Percentiles rank a stretch among this genome's conserved stretches.
Evolutionary conservation across 2,113 vertebrate species (phyloP).

Genomic region (Mola mola): DNA sequence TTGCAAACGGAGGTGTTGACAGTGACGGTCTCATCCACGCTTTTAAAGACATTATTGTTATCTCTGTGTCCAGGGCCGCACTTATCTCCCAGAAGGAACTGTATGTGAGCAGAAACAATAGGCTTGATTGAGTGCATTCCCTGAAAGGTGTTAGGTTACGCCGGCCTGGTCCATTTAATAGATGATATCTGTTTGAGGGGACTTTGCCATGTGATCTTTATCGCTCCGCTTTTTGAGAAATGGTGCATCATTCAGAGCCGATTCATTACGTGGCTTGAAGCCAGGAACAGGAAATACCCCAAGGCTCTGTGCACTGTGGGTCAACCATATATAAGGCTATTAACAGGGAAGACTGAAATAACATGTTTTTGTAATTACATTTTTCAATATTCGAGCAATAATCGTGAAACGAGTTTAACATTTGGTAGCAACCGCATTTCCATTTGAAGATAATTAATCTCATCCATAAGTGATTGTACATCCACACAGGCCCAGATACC

Average conservation of each 20-base stretch:
- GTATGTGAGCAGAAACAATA: conserved; percentile 85
- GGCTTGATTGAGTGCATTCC: conserved; percentile 85
- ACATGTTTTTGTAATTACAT: too few relatives aligned
- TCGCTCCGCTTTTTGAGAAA: conserved; percentile 60
- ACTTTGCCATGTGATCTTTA: conserved; percentile 60
- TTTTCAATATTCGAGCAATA: too few relatives aligned
- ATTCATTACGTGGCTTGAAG: conserved; percentile 50
- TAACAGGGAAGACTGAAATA: not conserved
- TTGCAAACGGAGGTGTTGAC: conserved; percentile 68
- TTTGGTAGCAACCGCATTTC: conserved; percentile 16
- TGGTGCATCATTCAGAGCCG: conserved; percentile 55
- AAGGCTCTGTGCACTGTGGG: conserved; percentile 2
- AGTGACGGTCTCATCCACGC: conserved; percentile 71
- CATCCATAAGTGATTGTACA: conserved; percentile 44
- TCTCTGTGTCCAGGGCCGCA: conserved; percentile 70
- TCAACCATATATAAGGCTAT: not conserved
- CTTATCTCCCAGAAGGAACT: conserved; percentile 84
- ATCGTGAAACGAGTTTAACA: too few relatives aligned
- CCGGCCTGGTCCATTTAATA: conserved; percentile 71
- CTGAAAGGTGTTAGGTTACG: conserved; percentile 81
- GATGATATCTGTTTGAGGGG: conserved; percentile 73
- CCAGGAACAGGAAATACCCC: conserved; percentile 54
- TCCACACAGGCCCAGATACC: conserved; percentile 28
- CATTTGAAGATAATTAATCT: conserved; percentile 43
- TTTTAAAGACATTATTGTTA: conserved; percentile 80